phyloP scores from a whole-genome alignment of 1,140 invertebrate genomes.

The Uloborus diversus region DNA sequence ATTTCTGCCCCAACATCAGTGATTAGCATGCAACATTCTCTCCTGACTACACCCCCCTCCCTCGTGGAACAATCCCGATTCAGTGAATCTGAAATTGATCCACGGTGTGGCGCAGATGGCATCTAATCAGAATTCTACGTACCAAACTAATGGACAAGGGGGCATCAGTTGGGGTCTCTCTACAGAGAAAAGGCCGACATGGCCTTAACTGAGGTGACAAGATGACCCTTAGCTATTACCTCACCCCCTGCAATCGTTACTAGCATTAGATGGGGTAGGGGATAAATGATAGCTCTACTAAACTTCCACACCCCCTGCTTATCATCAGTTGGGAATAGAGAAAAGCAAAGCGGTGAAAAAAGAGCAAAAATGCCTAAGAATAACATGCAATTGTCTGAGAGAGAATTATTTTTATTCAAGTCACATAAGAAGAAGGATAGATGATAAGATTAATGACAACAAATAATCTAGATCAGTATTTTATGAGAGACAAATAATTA shows the following conservation, averaged over 20 bases:
- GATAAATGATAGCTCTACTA: constrained; percentile 44
- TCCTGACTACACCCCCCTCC: no score
- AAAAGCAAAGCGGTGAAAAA: background rate
- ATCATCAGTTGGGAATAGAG: constrained; percentile 18
- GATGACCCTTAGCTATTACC: constrained; percentile 36
- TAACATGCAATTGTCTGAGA: no score
- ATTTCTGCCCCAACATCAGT: no score
- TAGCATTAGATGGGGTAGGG: constrained; percentile 3
- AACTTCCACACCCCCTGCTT: constrained; percentile 12
- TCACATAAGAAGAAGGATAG: no score
- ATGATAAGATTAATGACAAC: no score
- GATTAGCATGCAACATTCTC: no score
- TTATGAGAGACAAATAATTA: no score
- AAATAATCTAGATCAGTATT: no score
- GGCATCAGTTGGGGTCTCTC: background rate
- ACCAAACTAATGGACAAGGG: constrained; percentile 8
- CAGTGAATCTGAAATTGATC: constrained; percentile 4
- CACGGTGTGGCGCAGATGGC: constrained; percentile 25
- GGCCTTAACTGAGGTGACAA: constrained; percentile 31
- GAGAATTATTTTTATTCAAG: no score
- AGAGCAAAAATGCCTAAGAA: background rate
- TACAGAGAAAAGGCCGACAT: constrained; percentile 47
- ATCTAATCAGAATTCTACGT: constrained; percentile 45
- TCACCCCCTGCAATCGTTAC: constrained; percentile 27
- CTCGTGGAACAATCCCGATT: no score